Evolutionary conservation across 1,140 invertebrate species (phyloP), one percentile per base, ranked within the genome.

Genomic region (Radopholus similis): DNA sequence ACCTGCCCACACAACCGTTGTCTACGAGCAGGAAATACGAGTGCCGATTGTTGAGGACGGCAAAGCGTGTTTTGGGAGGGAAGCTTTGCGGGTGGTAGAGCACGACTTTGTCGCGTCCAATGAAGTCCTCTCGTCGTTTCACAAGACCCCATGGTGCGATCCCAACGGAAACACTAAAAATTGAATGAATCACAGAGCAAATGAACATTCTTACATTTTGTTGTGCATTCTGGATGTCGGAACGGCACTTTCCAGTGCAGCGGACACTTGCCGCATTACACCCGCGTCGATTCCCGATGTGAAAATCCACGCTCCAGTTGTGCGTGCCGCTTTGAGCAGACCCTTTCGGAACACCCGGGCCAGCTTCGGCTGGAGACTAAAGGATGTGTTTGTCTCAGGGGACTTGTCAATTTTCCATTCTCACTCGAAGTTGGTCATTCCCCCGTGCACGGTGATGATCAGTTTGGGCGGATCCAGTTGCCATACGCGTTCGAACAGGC

Each of bases 81-180:
- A 69, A 69, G 13, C 35, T 70, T 44, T 69, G 67, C 26, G 66
- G 67, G 42, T 69, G 67, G 40, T 69, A 69, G n/a, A 67, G 34
- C 3, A 69, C 66, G 4, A 71, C 54, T 58, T 69, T 69, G 32
- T 69, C 67, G n/a, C 42, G 18, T 15, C 71, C 71, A 30, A 72
- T 87, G 5, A 97, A 87, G 79, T 95, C 91, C 71, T 92, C 88
- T 79, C 92, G 90, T 78, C 93, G 92, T 82, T 97, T 92, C 32
- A 97, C 89, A 77, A 97, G 91, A 44, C 94, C 94, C 94, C 94
- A 98, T 2, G 95, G 94, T 6, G 93, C 92, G 70, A 97, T 93
- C 44, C 95, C 95, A 1, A 47, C 15, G 44, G 15, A 23, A 5
- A 47, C 42, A 47, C 11, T 13, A 42, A 42, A 42, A n/a, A 4